These are phyloP conservation scores for Oncorhynchus keta DNA, from an alignment of 2,113 vertebrate genomes.

Conservation along the genomic window DNA sequence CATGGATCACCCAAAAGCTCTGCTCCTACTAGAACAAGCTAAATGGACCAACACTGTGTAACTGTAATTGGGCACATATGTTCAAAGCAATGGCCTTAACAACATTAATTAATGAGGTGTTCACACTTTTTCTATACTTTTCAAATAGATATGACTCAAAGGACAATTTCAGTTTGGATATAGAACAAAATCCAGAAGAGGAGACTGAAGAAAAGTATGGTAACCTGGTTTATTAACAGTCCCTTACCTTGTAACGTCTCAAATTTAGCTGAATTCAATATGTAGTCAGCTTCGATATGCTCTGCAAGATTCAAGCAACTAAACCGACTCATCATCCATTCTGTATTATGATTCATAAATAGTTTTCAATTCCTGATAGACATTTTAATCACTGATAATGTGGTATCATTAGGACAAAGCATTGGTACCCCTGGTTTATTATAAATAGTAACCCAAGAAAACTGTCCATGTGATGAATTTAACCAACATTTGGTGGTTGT, in stretches of 20 bases:
- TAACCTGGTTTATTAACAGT: background rate
- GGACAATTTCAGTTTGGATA: background rate
- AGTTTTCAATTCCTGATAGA: too few relatives aligned
- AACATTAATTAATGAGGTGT: background rate
- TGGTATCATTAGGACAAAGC: too few relatives aligned
- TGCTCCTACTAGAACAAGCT: conserved; percentile 76
- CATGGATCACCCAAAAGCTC: conserved; percentile 88
- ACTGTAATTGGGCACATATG: background rate
- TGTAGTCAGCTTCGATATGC: background rate
- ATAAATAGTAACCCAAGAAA: background rate
- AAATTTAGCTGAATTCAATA: background rate
- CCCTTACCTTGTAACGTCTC: background rate
- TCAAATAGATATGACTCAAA: background rate
- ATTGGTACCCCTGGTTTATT: background rate
- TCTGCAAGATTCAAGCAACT: background rate
- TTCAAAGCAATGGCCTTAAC: background rate
- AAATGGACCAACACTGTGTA: background rate
- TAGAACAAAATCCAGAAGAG: background rate
- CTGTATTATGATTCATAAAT: background rate
- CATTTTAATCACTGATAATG: background rate
- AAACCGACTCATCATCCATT: background rate
- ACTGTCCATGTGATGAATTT: too few relatives aligned
- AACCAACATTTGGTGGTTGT: background rate
- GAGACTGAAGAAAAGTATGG: background rate
- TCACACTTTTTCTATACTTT: background rate